Conservation (phyloP, 2,888 invertebrate species). For the Apamea monoglypha region DNA sequence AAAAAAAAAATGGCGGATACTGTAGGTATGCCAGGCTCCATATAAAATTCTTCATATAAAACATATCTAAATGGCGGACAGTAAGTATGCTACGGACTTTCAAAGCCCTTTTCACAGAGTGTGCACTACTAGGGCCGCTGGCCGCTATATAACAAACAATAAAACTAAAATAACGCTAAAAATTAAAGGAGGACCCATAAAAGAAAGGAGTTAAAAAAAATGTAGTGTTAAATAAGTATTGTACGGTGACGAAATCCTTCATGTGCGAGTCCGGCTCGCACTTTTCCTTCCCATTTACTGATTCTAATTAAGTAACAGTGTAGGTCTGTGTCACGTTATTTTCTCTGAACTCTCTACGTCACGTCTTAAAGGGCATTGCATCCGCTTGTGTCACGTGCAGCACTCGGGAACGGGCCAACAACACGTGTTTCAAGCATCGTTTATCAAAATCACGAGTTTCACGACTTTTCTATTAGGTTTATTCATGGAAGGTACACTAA, state of each 20-base stretch:
- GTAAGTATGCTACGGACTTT: neutral
- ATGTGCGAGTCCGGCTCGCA: neutral
- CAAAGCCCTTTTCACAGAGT: neutral
- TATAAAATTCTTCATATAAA: no score
- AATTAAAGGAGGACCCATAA: no score
- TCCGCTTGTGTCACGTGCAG: slow-evolving; percentile 43
- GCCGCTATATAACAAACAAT: no score
- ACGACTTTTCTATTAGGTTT: neutral
- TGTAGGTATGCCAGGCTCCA: no score
- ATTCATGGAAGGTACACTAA: neutral
- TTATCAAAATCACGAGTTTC: slow-evolving; percentile 23
- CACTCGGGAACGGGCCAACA: slow-evolving; percentile 29
- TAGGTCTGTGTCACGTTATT: slow-evolving; percentile 32
- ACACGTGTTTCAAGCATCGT: slow-evolving; percentile 18
- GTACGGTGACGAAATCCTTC: neutral
- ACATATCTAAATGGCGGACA: no score
- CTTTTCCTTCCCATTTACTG: neutral
- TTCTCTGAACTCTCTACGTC: slow-evolving; percentile 30
- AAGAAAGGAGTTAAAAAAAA: neutral
- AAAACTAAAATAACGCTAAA: no score
- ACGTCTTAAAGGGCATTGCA: slow-evolving; percentile 43
- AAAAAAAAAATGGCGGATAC: no score
- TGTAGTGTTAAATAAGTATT: neutral
- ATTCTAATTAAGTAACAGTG: neutral
- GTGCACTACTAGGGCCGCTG: neutral